Evolutionary conservation across 2,113 vertebrate species (phyloP).

Genomic region (Sitta europaea): DNA sequence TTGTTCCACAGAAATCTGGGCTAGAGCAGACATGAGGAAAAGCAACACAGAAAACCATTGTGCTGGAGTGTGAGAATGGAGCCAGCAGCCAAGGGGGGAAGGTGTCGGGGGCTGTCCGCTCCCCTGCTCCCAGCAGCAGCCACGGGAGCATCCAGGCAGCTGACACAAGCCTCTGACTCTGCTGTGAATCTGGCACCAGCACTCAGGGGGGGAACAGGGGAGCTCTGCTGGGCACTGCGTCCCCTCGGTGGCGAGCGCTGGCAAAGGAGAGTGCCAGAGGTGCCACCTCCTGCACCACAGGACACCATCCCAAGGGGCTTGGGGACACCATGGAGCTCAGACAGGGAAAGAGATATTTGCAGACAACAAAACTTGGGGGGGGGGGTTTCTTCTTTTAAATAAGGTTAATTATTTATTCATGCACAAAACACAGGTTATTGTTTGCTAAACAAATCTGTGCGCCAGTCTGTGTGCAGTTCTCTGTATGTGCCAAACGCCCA

Average conservation of each 20-base stretch:
- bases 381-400: background rate
- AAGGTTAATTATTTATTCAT: conserved; percentile 32
- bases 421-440: conserved; percentile 57
- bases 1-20: conserved; percentile 22
- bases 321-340: fast-evolving
- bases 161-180: fast-evolving
- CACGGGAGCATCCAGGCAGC: background rate
- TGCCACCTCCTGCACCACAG: background rate
- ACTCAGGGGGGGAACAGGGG: background rate
- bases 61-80: background rate
- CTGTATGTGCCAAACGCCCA: background rate
- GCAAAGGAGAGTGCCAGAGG: background rate
- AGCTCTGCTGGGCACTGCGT: fast-evolving
- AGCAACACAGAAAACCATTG: background rate
- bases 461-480: background rate
- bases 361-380: background rate
- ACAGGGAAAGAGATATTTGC: background rate
- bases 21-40: conserved; percentile 15
- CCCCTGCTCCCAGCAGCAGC: background rate
- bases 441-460: conserved; percentile 63
- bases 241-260: fast-evolving
- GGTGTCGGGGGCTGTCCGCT: background rate
- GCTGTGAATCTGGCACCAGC: background rate
- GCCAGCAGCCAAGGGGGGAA: background rate
- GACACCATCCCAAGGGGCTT: fast-evolving